Conservation (phyloP, 1,140 invertebrate species). For the Heliconius nattereri region DNA sequence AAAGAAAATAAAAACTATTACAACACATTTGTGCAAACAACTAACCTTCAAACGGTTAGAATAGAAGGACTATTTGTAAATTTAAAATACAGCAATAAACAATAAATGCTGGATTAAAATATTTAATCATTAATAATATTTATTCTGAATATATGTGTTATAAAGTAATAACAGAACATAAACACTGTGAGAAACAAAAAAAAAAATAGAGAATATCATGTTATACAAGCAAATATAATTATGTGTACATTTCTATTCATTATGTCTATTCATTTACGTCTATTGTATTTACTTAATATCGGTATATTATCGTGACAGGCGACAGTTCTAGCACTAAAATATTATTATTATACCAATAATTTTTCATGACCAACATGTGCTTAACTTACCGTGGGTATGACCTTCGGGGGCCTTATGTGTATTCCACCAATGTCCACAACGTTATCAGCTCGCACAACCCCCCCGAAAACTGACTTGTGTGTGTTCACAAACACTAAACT, state of each 20-base stretch:
- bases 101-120: background rate
- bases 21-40: too few relatives aligned
- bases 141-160: background rate
- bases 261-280: background rate
- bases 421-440: slow-evolving; percentile 84
- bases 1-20: too few relatives aligned
- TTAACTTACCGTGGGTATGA: slow-evolving; percentile 74
- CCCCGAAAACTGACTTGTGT: slow-evolving; percentile 80
- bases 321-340: slow-evolving; percentile 7
- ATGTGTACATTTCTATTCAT: background rate
- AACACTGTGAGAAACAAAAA: background rate
- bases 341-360: background rate
- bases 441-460: slow-evolving; percentile 78
- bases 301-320: background rate
- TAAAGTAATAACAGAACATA: background rate
- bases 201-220: background rate
- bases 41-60: too few relatives aligned
- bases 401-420: slow-evolving; percentile 72
- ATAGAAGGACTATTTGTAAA: background rate
- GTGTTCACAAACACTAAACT: slow-evolving; percentile 83
- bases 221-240: background rate
- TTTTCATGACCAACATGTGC: slow-evolving; percentile 1
- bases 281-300: background rate
- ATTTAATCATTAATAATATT: too few relatives aligned
- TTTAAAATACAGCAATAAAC: background rate